Evolutionary conservation across 1,140 invertebrate genomes (phyloP), one percentile per base, ranked within the genome.

Genomic region (Drosophila asahinai): DNA sequence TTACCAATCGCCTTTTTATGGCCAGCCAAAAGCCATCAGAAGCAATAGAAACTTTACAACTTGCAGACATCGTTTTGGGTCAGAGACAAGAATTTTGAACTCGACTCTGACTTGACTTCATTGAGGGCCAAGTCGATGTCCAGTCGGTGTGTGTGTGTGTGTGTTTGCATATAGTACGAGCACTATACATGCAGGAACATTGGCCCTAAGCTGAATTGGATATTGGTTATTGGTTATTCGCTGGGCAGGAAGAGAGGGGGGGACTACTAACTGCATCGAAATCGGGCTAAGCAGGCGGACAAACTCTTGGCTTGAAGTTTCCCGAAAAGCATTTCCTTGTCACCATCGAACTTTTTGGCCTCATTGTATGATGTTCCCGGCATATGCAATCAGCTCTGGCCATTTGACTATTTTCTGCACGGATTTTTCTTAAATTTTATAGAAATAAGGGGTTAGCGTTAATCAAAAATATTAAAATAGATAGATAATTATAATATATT

Each of bases 251-350:
- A 6, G 22, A 1, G 55, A 54, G 42, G 38, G 11, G 36, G 36
- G 40, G 30, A 68, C 38, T 45, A 43, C 36, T 11, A 83, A 65
- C 47, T 70, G 76, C 75, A 78, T 63, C 62, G 51, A 78, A 77
- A 63, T 54, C 43, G 63, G 60, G 57, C 54, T 55, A 55, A 55
- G 33, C 54, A 55, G 54, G 33, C 33, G 33, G 54, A 38, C 63
- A 78, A 78, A 63, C 83, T 78, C 66, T 73, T 62, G 76, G 61
- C 38, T 64, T 42, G 80, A 89, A 89, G 62, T 87, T 87, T 75
- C 66, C 66, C 73, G 74, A 89, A 87, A 87, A 87, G 84, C 84
- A 87, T 87, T 87, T 87, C 70, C 84, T 84, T 87, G 84, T 87
- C 84, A 66, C 73, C 62, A 67, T 58, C 68, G 25, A 89, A 87